These are phyloP conservation scores for Myripristis jacobus DNA, from an alignment of 2,797 vertebrate species.

Conservation along the genomic window DNA sequence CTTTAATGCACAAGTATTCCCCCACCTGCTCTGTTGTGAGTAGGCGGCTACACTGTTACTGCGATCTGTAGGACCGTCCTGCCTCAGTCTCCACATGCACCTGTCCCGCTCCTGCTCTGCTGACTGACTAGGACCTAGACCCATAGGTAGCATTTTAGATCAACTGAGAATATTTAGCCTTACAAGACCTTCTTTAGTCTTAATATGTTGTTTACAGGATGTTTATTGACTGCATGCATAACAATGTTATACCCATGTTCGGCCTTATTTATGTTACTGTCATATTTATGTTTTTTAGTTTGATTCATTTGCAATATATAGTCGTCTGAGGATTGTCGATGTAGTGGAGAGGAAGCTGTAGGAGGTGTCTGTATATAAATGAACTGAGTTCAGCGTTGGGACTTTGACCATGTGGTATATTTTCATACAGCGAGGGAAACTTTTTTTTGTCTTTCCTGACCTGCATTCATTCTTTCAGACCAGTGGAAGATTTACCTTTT, in stretches of 20 bases:
- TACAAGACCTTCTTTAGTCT: conserved; percentile 85
- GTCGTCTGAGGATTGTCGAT: conserved; percentile 38
- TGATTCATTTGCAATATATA: conserved; percentile 57
- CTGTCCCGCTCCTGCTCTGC: conserved; percentile 37
- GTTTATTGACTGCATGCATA: conserved; percentile 83
- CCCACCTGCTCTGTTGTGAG: conserved; percentile 68
- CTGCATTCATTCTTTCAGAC: conserved; percentile 72
- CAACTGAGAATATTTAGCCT: conserved; percentile 82
- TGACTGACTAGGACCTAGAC: conserved; percentile 44
- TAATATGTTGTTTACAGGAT: conserved; percentile 85
- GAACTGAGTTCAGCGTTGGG: conserved; percentile 58
- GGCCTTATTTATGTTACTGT: conserved; percentile 81
- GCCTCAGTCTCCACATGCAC: conserved; percentile 12
- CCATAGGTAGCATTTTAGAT: conserved; percentile 67
- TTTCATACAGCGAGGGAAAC: conserved; percentile 69
- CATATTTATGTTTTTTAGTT: conserved; percentile 51
- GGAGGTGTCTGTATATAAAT: conserved; percentile 64
- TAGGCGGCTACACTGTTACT: conserved; percentile 49
- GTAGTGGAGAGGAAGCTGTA: conserved; percentile 45
- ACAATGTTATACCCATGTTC: conserved; percentile 79
- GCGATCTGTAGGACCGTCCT: conserved; percentile 33
- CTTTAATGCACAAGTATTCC: conserved; percentile 73
- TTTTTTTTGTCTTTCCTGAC: conserved; percentile 63
- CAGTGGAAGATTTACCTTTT: conserved; percentile 72
- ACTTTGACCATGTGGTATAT: conserved; percentile 66